A percentile compares a stretch with the other conserved stretches of the same genome.
phyloP scores from a whole-genome alignment of 2,797 vertebrate species.

The Rhincodon typus region DNA sequence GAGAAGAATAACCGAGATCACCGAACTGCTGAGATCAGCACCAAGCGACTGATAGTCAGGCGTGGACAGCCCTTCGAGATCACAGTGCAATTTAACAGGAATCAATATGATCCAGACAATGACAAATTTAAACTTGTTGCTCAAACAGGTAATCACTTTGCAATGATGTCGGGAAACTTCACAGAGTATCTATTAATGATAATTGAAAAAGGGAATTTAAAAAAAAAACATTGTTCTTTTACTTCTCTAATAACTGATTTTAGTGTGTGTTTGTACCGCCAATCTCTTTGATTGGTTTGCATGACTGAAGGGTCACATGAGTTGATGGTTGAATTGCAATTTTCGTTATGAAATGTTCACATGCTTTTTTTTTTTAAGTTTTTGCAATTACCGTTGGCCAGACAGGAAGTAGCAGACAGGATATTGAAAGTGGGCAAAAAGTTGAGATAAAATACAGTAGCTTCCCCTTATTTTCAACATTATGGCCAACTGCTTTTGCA shows the following conservation, averaged over 20 bases:
- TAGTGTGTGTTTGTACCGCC: not conserved
- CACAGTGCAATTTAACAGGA: slow-evolving; percentile 50
- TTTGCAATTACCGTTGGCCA: not conserved
- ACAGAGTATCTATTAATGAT: not conserved
- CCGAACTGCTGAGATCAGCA: slow-evolving; percentile 58
- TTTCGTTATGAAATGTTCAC: not conserved
- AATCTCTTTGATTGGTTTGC: not conserved
- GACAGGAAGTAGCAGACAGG: not conserved
- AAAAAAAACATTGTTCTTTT: not conserved
- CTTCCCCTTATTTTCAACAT: not conserved
- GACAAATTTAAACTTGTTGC: slow-evolving; percentile 53
- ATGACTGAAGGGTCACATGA: not conserved
- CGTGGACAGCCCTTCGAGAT: slow-evolving; percentile 64
- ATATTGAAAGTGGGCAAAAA: not conserved
- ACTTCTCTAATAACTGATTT: not conserved
- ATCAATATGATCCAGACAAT: slow-evolving; percentile 32
- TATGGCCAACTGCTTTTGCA: not conserved
- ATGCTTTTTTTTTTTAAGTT: not conserved
- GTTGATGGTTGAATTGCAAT: not conserved
- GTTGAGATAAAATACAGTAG: not conserved
- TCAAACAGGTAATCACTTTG: slow-evolving; percentile 55
- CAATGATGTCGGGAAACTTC: not conserved
- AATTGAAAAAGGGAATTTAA: not conserved
- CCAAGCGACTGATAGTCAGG: slow-evolving; percentile 53
- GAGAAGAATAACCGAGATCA: slow-evolving; percentile 57